These are phyloP conservation scores for Pipistrellus pipistrellus DNA, from an alignment of 2,797 vertebrate species.

Conservation along the genomic window DNA sequence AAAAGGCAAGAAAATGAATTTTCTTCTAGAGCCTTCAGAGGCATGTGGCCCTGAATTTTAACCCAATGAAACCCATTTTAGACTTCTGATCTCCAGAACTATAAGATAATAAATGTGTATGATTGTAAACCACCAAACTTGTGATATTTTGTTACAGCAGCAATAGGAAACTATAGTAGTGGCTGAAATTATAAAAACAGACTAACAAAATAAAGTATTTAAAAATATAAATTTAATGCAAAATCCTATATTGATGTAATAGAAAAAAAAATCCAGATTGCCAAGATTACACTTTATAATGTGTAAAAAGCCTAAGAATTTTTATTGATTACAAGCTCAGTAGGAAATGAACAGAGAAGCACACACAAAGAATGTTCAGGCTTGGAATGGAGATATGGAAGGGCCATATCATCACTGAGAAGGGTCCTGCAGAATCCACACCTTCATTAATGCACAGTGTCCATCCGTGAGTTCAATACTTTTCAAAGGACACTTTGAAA, in stretches of 20 bases:
- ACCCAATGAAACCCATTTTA: background rate
- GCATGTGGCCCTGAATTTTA: background rate
- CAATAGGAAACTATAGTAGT: conserved; percentile 49
- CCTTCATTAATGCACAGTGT: background rate
- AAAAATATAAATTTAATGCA: conserved; percentile 42
- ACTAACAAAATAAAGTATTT: conserved; percentile 50
- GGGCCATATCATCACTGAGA: background rate
- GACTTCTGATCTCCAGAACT: conserved; percentile 18
- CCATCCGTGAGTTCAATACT: background rate
- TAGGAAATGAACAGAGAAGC: background rate
- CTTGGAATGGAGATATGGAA: background rate
- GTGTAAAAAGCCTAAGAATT: conserved; percentile 18
- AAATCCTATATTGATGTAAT: conserved; percentile 44
- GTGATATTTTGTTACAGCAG: conserved; percentile 24
- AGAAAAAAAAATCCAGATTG: conserved; percentile 36
- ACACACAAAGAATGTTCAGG: background rate
- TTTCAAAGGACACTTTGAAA: conserved; percentile 35
- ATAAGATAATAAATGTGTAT: background rate
- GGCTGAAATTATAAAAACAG: conserved; percentile 15
- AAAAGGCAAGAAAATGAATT: background rate
- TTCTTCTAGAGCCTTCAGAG: background rate
- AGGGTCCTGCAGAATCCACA: background rate
- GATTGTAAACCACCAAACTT: background rate
- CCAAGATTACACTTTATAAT: background rate
- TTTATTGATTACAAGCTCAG: conserved; percentile 34